A percentile compares a stretch with the other conserved stretches of the same genome.
These are phyloP conservation scores for Leptinotarsa lineolata DNA, from an alignment of 1,140 invertebrate genomes.

Conservation along the genomic window DNA sequence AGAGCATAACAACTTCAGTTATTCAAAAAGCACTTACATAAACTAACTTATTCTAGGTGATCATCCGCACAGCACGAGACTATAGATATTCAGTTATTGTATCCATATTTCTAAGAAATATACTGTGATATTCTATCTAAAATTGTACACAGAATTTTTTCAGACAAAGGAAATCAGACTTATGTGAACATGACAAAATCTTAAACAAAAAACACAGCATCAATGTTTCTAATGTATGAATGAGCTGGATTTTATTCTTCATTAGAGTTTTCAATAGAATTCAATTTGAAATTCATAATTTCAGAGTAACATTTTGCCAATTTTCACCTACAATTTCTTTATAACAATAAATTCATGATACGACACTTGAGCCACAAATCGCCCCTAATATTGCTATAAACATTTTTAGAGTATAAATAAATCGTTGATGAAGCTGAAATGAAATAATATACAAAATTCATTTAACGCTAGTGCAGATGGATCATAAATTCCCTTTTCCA, in stretches of 20 bases:
- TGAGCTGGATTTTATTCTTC: background rate
- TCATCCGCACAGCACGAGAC: constrained; percentile 46
- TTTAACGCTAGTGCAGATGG: constrained; percentile 8
- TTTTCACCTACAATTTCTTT: background rate
- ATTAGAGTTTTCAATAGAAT: background rate
- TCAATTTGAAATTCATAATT: background rate
- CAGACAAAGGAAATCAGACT: background rate
- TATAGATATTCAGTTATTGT: constrained; percentile 20
- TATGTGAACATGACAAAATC: background rate
- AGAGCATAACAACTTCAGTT: constrained; percentile 55
- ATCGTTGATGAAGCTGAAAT: too few species aligned
- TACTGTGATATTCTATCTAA: background rate
- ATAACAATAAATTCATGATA: too few species aligned
- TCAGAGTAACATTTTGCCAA: background rate
- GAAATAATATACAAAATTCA: too few species aligned
- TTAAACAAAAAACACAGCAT: background rate
- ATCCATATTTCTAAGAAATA: constrained; percentile 10
- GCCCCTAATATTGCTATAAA: too few species aligned
- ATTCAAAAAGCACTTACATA: constrained; percentile 57
- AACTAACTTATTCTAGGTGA: constrained; percentile 52
- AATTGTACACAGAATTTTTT: background rate
- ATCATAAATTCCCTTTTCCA: too few species aligned
- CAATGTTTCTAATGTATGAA: background rate
- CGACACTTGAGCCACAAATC: too few species aligned
- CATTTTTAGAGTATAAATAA: too few species aligned